Evolutionary conservation across 2,113 vertebrate genomes (phyloP).

Genomic region (Hemichromis elongatus): DNA sequence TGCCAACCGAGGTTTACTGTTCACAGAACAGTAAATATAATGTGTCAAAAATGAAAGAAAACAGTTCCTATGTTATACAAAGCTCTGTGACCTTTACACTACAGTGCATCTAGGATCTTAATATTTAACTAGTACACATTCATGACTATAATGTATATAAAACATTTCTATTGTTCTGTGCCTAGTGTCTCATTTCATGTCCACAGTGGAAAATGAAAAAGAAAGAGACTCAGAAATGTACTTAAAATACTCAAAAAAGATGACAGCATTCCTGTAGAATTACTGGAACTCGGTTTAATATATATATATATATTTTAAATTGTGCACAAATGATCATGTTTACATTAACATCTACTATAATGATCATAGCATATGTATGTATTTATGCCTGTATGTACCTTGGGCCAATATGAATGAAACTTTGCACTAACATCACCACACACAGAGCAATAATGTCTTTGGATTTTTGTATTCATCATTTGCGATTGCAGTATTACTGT

Average conservation of each 20-base stretch:
- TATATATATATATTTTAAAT: neutral
- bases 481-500: neutral
- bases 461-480: neutral
- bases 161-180: neutral
- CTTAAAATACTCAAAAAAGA: neutral
- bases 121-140: neutral
- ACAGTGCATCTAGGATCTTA: neutral
- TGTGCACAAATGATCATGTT: neutral
- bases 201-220: neutral
- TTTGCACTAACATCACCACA: neutral
- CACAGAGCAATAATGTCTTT: neutral
- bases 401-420: neutral
- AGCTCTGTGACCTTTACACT: neutral
- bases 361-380: neutral
- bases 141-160: neutral
- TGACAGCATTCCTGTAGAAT: neutral
- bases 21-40: neutral
- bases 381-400: fast-evolving
- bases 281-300: neutral
- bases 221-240: neutral
- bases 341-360: neutral
- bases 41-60: neutral
- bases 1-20: neutral
- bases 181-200: neutral
- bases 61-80: neutral